Evolutionary conservation across 23 tunicate genomes (phyloP), one percentile per base, ranked within the genome.

Genomic region (Halocynthia aurantium): DNA sequence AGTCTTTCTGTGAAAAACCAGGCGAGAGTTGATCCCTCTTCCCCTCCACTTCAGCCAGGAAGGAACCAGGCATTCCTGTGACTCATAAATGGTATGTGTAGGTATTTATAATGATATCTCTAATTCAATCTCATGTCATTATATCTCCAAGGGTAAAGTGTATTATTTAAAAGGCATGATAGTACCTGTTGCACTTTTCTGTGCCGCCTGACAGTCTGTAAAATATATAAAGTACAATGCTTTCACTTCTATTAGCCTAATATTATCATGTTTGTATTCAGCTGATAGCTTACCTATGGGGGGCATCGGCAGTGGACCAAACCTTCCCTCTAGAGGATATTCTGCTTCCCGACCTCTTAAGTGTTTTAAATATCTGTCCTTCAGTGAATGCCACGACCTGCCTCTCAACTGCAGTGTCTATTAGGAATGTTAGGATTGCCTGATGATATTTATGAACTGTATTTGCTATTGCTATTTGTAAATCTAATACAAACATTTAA

Each of bases 241-340:
- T 31, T 31, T 31, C 44, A 31, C 44, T 31, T 31, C 44, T 31
- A 31, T 1, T 31, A 31, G 44, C 44, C 44, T 31, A 31, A 0
- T 31, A 31, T 31, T 31, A 31, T 31, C 4, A 31, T 31, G 4
- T 31, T 31, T 31, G 44, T 4, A 31, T 31, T 31, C 44, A 31
- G 44, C 44, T 31, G 44, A 31, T 31, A 31, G 44, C 9, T 15
- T 74, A 54, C 8, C 57, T 13, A 13, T 44, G 0, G 78, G 78
- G 57, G 78, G 78, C 63, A 18, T 74, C 8, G 78, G 78, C 21
- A 74, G 55, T 5, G 78, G 78, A 74, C 78, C 78, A 52, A 54
- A 54, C 10, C 62, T 53, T 13, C 55, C 56, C 13, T 74, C 78
- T 0, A 74, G 63, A 10, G 55, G 55, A 74, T 74, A 74, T 21